Percentiles rank a stretch among this genome's conserved stretches.
Evolutionary conservation across 1,140 invertebrate species (phyloP).

Genomic region (Calliopsis andreniformis): DNA sequence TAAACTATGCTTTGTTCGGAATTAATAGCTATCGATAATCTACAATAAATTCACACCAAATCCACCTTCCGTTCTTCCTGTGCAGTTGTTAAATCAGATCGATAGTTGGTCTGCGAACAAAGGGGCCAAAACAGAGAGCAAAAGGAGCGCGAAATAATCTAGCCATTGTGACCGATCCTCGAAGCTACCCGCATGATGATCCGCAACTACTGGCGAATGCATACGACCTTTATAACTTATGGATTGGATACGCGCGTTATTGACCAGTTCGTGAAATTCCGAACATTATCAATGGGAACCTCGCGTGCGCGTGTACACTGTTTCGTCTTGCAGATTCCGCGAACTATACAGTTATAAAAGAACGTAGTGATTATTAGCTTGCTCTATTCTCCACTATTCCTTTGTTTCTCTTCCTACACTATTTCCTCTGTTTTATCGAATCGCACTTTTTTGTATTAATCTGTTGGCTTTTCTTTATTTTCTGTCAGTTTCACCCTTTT

Average conservation of each 20-base stretch:
- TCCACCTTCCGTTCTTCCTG: neutral
- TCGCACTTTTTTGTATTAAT: too few species aligned
- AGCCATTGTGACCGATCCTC: constrained; percentile 76
- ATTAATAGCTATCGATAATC: too few species aligned
- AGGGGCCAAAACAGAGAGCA: constrained; percentile 30
- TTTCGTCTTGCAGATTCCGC: neutral
- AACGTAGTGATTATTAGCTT: too few species aligned
- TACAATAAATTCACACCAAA: too few species aligned
- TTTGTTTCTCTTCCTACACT: too few species aligned
- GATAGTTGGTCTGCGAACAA: constrained; percentile 2
- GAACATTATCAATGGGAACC: constrained; percentile 75
- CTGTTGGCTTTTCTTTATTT: too few species aligned
- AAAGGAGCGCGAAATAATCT: constrained; percentile 47
- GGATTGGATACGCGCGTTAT: constrained; percentile 77
- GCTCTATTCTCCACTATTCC: too few species aligned
- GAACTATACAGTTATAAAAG: neutral
- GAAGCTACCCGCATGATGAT: constrained; percentile 74
- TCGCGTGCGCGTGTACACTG: neutral
- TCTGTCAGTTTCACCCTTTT: too few species aligned
- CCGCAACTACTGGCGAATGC: constrained; percentile 65
- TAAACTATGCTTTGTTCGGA: too few species aligned
- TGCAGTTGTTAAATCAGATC: constrained; percentile 10
- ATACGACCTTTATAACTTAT: constrained; percentile 78
- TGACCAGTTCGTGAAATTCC: constrained; percentile 77
- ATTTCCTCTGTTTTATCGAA: too few species aligned